phyloP scores from a whole-genome alignment of 2,113 vertebrate genomes.

The Steatornis caripensis region DNA sequence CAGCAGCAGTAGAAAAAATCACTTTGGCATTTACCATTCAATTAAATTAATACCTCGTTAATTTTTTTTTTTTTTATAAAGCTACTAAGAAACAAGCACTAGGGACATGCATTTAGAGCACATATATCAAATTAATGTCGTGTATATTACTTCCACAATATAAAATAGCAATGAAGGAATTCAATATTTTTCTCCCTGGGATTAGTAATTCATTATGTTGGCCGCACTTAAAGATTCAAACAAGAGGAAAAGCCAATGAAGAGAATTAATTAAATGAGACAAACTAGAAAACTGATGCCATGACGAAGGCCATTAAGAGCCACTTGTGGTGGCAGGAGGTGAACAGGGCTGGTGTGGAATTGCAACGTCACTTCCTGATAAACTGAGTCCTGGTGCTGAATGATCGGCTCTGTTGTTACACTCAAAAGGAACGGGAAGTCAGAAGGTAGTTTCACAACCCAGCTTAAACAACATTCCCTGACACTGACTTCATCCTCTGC shows the following conservation, averaged over 20 bases:
- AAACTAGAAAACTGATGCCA: rapidly evolving
- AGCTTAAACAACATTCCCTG: background rate
- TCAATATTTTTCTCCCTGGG: background rate
- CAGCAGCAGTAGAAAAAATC: background rate
- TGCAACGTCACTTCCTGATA: background rate
- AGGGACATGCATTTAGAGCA: background rate
- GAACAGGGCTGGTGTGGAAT: background rate
- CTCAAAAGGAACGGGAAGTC: background rate
- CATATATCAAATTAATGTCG: background rate
- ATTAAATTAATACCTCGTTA: background rate
- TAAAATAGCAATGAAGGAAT: background rate
- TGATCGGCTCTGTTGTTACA: background rate
- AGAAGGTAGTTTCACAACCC: background rate
- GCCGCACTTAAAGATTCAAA: background rate
- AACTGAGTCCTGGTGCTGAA: background rate
- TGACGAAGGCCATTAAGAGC: background rate
- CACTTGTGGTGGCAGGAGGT: rapidly evolving
- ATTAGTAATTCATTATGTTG: background rate
- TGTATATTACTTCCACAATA: background rate
- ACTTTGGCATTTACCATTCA: background rate
- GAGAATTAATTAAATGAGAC: background rate
- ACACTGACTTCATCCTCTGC: background rate
- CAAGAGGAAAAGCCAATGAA: background rate
- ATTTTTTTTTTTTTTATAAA: background rate
- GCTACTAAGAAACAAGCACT: background rate